Percentiles rank a stretch among this genome's conserved stretches.
phyloP scores from a whole-genome alignment of 2,113 vertebrate genomes.

The Calidris pugnax region DNA sequence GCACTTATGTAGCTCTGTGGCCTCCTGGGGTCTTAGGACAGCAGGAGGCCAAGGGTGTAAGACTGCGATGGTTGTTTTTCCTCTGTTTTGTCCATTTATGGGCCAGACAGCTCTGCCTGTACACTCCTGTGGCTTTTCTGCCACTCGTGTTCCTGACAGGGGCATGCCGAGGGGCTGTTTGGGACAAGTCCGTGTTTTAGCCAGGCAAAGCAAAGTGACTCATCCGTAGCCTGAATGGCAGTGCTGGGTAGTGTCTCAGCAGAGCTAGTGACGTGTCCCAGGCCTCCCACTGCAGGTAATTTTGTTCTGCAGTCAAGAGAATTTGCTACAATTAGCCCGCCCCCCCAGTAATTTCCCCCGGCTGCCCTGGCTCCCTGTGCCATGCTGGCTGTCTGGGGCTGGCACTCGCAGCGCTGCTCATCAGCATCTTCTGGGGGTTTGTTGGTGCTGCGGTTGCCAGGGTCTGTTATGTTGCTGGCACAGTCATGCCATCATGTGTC shows the following conservation, averaged over 20 bases:
- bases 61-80: background rate
- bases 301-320: background rate
- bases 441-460: background rate
- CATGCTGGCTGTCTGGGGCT: rapidly evolving
- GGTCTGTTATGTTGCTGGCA: background rate
- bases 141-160: rapidly evolving
- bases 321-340: background rate
- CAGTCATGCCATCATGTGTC: rapidly evolving
- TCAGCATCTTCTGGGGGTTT: background rate
- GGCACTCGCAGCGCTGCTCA: rapidly evolving
- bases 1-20: background rate
- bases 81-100: background rate
- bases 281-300: background rate
- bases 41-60: background rate
- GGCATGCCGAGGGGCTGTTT: background rate
- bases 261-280: background rate
- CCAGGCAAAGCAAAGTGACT: background rate
- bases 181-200: rapidly evolving
- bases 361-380: background rate
- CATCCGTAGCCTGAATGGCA: background rate
- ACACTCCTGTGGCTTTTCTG: background rate
- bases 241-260: background rate
- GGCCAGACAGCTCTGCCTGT: background rate
- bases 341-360: background rate
- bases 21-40: background rate